Evolutionary conservation across 2,113 vertebrate genomes (phyloP), one percentile per base, ranked within the genome.

Genomic region (Dascyllus trimaculatus): DNA sequence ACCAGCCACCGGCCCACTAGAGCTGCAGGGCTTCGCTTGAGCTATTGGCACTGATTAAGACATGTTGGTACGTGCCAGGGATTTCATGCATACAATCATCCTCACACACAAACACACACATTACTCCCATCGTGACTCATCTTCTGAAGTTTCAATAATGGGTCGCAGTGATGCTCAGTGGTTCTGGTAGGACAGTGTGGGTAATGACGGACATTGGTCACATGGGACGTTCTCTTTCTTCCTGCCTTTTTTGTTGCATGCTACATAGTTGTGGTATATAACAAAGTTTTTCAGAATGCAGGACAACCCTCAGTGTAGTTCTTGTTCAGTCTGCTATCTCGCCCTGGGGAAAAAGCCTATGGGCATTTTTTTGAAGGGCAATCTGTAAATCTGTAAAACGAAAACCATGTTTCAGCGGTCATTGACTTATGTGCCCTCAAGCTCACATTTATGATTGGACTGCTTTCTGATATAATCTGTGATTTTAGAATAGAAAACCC

Each of bases 1-100:
- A 85, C 66, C 60, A 71, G 65, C 82, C 65, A 68, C 64, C 4
- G 26, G 78, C 78, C 57, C 53, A 78, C 25, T 57, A 76, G 75
- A 81, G 76, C 89, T 68, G 68, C 19, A 10, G 85, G 86, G 54
- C 79, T 80, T 52, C 48, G 0, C 79, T 59, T 2, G 46, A 84
- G 82, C 62, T 87, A 67, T 38, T 90, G 87, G 86, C 76, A 74
- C 79, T 65, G 57, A 71, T 78, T 68, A 71, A 81, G 80, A 84
- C 75, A 78, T 32, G 63, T 19, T 67, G 73, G 26, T 52, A 80
- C 11, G 21, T 76, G 81, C 76, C 75, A 72, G 57, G 58, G 46
- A 85, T 74, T 83, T 82, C 38, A 81, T 38, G 53, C 51, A 26
- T n/a, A 61, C 46, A 60, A 46, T 48, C 51, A 43, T 40, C 35